Evolutionary conservation across 2,113 vertebrate species (phyloP).

Genomic region (Willisornis vidua): DNA sequence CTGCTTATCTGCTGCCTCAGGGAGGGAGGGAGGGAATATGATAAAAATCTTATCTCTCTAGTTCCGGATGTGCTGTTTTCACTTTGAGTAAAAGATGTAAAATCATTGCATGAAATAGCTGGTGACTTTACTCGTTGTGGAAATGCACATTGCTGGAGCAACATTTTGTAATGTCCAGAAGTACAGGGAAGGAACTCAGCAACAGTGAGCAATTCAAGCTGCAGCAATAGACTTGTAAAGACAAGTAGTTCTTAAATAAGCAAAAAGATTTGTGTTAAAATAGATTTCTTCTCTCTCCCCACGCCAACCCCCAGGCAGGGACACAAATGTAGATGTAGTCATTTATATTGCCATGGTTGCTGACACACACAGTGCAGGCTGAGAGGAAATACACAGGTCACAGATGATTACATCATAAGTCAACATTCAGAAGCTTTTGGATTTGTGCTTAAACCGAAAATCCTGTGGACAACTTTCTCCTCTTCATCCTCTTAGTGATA

Average conservation of each 20-base stretch:
- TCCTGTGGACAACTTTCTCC: background rate
- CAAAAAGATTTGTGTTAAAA: background rate
- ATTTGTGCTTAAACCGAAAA: conserved; percentile 38
- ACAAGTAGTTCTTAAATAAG: background rate
- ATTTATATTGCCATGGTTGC: background rate
- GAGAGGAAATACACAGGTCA: background rate
- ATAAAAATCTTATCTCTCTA: background rate
- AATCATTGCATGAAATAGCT: background rate
- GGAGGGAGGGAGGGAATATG: background rate
- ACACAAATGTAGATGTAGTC: background rate
- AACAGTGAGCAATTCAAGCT: background rate
- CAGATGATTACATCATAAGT: background rate
- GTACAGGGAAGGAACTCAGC: background rate
- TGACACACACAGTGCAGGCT: fast-evolving
- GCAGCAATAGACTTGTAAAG: background rate
- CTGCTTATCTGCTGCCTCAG: background rate
- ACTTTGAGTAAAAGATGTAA: conserved; percentile 10
- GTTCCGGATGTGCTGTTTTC: background rate
- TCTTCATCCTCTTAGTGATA: background rate
- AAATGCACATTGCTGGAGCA: background rate
- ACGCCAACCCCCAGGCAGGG: background rate
- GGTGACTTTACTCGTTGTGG: conserved; percentile 1
- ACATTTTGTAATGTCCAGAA: background rate
- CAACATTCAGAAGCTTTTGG: background rate
- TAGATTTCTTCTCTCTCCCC: background rate